Evolutionary conservation across 1,140 invertebrate genomes (phyloP), one percentile per base, ranked within the genome.

Genomic region (Halesus radiatus): DNA sequence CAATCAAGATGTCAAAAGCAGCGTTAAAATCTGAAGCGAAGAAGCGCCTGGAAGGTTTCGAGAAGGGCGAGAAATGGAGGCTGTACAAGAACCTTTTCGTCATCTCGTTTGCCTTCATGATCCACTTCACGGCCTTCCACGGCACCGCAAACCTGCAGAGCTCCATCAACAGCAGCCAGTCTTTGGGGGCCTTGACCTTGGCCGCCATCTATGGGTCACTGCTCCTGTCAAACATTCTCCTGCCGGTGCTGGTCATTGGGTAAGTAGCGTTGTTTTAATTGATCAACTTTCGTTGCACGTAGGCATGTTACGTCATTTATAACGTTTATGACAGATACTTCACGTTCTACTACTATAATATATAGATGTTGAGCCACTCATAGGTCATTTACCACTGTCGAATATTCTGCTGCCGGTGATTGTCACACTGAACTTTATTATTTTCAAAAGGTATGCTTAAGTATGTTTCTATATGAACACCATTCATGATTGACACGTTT

Each of bases 91-190:
- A 95, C 85, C 91, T 96, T 26, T 85, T 94, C 26, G 89, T 94
- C 20, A 91, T 96, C 15, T 94, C 94, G 1, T 88, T 94, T 45
- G 94, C 94, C 3, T 96, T 96, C 86, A 94, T 96, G 90, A 89
- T 96, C 52, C 93, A 96, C 52, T 96, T 97, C 86, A 96, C 94
- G 0, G 94, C 95, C 1, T 97, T 95, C 86, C 94, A 96, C 88
- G 94, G 94, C 1, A 92, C 95, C 3, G 92, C 94, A 5, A 96
- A 95, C 85, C 90, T 97, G 1, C 95, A 95, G 86, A 94, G 93
- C 85, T 94, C 93, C 0, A 90, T 95, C 13, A 94, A 95, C 85
- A 90, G 92, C 0, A 92, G 93, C 72, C 90, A 90, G 0, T 92
- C 92, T 0, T 87, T 95, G 0, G 94, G 94, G 3, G 94, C 93